phyloP scores from a whole-genome alignment of 2,888 invertebrate species.

The Drosophila mettleri region DNA sequence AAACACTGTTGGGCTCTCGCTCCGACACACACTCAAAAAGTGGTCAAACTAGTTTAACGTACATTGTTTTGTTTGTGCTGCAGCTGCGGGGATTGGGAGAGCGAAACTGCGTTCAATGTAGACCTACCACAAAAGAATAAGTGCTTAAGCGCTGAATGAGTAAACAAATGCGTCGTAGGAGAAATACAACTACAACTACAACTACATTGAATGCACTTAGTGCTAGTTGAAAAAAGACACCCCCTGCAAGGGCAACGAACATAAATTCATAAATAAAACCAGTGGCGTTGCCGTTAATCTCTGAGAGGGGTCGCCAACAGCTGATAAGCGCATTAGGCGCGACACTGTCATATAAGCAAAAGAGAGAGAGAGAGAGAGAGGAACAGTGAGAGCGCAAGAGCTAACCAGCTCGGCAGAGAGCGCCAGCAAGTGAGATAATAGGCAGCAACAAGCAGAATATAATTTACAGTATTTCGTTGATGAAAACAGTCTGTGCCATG shows the following conservation, averaged over 20 bases:
- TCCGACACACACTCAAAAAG: slow-evolving; percentile 18
- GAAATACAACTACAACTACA: slow-evolving; percentile 11
- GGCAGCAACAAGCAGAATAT: slow-evolving; percentile 49
- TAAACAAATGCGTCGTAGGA: slow-evolving; percentile 26
- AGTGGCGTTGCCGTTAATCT: slow-evolving; percentile 28
- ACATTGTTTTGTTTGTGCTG: slow-evolving; percentile 26
- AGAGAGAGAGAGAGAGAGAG: slow-evolving; percentile 15
- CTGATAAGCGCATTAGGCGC: slow-evolving; percentile 49
- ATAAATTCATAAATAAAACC: slow-evolving; percentile 33
- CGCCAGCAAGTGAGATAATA: slow-evolving; percentile 39
- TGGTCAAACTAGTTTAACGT: slow-evolving; percentile 53
- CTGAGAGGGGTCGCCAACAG: slow-evolving; percentile 28
- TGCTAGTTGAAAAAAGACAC: slow-evolving; percentile 29
- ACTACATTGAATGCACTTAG: slow-evolving; percentile 24
- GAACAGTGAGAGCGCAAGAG: neutral
- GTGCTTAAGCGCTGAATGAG: neutral
- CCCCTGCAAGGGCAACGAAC: slow-evolving; percentile 25
- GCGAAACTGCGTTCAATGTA: slow-evolving; percentile 22
- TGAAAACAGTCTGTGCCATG: slow-evolving; percentile 54
- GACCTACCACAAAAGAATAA: slow-evolving; percentile 30
- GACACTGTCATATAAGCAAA: slow-evolving; percentile 23
- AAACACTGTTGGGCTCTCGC: neutral
- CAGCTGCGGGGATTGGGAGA: slow-evolving; percentile 16
- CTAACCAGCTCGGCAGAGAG: slow-evolving; percentile 5
- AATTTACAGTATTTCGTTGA: slow-evolving; percentile 44